phyloP scores from a whole-genome alignment of 1,140 invertebrate species.

The Drosophila biarmipes region DNA sequence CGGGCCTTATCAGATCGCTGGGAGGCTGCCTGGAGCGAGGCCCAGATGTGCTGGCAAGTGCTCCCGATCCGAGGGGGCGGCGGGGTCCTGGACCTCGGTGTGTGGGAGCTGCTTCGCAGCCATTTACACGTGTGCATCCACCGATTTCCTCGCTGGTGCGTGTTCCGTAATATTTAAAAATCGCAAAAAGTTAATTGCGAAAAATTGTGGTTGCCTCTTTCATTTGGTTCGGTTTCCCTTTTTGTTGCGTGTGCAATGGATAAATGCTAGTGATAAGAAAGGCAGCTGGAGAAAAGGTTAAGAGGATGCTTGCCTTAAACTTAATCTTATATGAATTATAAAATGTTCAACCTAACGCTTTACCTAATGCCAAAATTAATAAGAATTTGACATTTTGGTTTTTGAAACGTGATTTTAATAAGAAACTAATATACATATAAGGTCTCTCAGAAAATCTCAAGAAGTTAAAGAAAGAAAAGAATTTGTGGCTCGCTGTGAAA shows the following conservation, averaged over 20 bases:
- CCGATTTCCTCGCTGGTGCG: constrained; percentile 40
- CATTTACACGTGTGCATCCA: constrained; percentile 38
- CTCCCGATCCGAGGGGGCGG: constrained; percentile 25
- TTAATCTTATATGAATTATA: neutral
- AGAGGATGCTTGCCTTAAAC: neutral
- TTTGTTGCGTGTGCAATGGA: constrained; percentile 63
- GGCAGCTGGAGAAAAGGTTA: neutral
- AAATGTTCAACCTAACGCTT: neutral
- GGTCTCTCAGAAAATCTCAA: too few relatives aligned
- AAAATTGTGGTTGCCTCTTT: constrained; percentile 28
- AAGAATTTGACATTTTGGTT: too few relatives aligned
- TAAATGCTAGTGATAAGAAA: constrained; percentile 60
- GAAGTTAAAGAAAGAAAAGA: too few relatives aligned
- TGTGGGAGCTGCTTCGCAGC: constrained; percentile 48
- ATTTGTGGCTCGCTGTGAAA: too few relatives aligned
- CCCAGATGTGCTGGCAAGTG: constrained; percentile 57
- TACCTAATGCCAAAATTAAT: neutral
- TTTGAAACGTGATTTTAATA: too few relatives aligned
- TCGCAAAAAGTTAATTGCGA: constrained; percentile 75
- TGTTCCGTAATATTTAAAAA: constrained; percentile 82
- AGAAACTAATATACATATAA: too few relatives aligned
- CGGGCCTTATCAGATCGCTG: constrained; percentile 34
- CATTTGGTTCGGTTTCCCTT: constrained; percentile 24
- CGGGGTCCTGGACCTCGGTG: constrained; percentile 16
- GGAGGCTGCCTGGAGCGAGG: constrained; percentile 15